Conservation (phyloP, 2,888 invertebrate genomes). For the Oscheius myriophilus region DNA sequence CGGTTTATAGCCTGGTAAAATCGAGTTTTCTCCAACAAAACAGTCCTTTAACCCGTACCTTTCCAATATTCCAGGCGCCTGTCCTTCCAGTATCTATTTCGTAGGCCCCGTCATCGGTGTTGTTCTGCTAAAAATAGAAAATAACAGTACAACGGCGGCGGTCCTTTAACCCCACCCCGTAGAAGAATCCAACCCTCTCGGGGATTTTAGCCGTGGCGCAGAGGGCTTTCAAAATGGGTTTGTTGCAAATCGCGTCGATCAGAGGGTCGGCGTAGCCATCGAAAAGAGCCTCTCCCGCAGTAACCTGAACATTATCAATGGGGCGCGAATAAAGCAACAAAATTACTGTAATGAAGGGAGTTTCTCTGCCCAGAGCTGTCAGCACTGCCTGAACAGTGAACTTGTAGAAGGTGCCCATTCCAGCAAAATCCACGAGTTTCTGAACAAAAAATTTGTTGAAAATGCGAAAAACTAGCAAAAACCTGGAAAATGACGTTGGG, state of each 20-base stretch:
- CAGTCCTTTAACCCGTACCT: no score
- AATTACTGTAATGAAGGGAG: slow-evolving; percentile 52
- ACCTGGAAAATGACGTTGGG: slow-evolving; percentile 68
- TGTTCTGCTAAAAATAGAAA: slow-evolving; percentile 60
- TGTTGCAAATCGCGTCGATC: slow-evolving; percentile 49
- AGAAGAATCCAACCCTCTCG: slow-evolving; percentile 65
- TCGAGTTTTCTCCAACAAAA: no score
- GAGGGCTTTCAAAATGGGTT: slow-evolving; percentile 40
- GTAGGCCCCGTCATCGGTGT: slow-evolving; percentile 63
- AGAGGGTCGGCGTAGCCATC: slow-evolving; percentile 66
- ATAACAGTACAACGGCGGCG: no score
- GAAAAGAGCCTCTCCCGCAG: slow-evolving; percentile 62
- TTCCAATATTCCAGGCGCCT: slow-evolving; percentile 51
- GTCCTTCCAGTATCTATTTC: slow-evolving; percentile 62
- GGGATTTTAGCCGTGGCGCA: slow-evolving; percentile 59
- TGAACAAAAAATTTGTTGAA: slow-evolving; percentile 23
- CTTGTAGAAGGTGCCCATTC: not conserved
- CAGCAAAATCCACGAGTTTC: slow-evolving; percentile 59
- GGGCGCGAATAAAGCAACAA: slow-evolving; percentile 22
- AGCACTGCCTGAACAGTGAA: slow-evolving; percentile 31
- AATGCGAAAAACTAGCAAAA: not conserved
- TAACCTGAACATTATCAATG: slow-evolving; percentile 22
- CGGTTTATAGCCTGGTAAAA: no score
- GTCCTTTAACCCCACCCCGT: slow-evolving; percentile 40
- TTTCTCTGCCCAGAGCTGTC: slow-evolving; percentile 35